These are phyloP conservation scores for Macrostomum lignano DNA, from an alignment of 1,140 invertebrate genomes.

Conservation along the genomic window DNA sequence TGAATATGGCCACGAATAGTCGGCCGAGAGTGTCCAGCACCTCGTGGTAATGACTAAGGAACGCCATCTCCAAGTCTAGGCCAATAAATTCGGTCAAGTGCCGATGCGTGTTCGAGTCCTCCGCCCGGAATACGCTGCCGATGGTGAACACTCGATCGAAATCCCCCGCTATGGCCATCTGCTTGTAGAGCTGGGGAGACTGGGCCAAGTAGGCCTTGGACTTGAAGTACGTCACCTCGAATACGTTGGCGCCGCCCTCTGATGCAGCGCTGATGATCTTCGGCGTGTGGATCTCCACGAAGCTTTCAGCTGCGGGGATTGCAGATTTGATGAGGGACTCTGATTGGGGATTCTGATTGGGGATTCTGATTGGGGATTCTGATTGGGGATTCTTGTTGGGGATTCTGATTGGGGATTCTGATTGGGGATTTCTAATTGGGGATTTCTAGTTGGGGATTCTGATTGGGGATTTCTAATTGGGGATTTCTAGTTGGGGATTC, in stretches of 20 bases:
- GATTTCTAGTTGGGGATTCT: too few species aligned
- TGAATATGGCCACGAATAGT: slow-evolving; percentile 73
- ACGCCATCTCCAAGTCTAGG: slow-evolving; percentile 91
- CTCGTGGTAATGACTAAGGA: slow-evolving; percentile 93
- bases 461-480: too few species aligned
- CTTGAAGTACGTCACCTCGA: slow-evolving; percentile 75
- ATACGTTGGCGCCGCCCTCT: slow-evolving; percentile 90
- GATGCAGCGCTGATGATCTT: slow-evolving; percentile 94
- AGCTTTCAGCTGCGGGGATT: too few species aligned
- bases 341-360: too few species aligned
- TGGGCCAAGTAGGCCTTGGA: slow-evolving; percentile 76
- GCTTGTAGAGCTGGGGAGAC: slow-evolving; percentile 93
- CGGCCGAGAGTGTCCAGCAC: slow-evolving; percentile 63
- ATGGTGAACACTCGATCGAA: slow-evolving; percentile 69
- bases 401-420: too few species aligned
- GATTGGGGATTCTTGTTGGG: too few species aligned
- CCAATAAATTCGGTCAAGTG: slow-evolving; percentile 95
- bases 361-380: too few species aligned
- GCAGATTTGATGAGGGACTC: too few species aligned
- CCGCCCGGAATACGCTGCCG: slow-evolving; percentile 70
- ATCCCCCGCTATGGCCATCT: slow-evolving; percentile 94
- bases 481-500: too few species aligned
- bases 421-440: too few species aligned
- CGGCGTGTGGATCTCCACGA: slow-evolving; percentile 88
- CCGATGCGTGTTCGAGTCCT: slow-evolving; percentile 89